A percentile compares a stretch with the other conserved stretches of the same genome.
Conservation (phyloP, 2,888 invertebrate species). For the Cantharis flavilabris region DNA sequence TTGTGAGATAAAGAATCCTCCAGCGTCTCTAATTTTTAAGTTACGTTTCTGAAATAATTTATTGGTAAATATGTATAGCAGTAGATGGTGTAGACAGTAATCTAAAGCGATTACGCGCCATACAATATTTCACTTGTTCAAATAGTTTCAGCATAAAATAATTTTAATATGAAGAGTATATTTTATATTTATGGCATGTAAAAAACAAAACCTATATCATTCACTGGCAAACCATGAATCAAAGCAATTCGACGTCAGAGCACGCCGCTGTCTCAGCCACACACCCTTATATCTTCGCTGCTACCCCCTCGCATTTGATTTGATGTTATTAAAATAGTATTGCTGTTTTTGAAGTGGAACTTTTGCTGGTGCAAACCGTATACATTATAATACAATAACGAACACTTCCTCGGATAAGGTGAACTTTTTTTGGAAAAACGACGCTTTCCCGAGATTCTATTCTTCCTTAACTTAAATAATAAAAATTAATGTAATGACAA, state of each 20-base stretch:
- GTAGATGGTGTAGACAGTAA: background rate
- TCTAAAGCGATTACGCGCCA: conserved; percentile 5
- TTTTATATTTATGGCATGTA: conserved; percentile 19
- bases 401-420: background rate
- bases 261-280: conserved; percentile 31
- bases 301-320: conserved; percentile 28
- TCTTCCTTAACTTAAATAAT: background rate
- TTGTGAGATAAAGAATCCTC: background rate
- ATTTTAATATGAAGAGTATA: conserved; percentile 27
- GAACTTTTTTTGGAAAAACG: background rate
- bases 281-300: conserved; percentile 30
- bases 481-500: background rate
- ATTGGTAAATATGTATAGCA: background rate
- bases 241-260: conserved; percentile 31
- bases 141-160: conserved; percentile 20
- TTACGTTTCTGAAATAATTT: background rate
- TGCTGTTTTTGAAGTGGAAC: background rate
- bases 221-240: conserved; percentile 28
- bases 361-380: background rate
- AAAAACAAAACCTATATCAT: conserved; percentile 33
- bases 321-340: conserved; percentile 27
- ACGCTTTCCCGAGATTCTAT: background rate
- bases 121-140: conserved; percentile 12
- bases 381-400: background rate
- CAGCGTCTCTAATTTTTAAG: background rate